phyloP scores from a whole-genome alignment of 2,113 vertebrate genomes.

The Hippoglossus stenolepis region DNA sequence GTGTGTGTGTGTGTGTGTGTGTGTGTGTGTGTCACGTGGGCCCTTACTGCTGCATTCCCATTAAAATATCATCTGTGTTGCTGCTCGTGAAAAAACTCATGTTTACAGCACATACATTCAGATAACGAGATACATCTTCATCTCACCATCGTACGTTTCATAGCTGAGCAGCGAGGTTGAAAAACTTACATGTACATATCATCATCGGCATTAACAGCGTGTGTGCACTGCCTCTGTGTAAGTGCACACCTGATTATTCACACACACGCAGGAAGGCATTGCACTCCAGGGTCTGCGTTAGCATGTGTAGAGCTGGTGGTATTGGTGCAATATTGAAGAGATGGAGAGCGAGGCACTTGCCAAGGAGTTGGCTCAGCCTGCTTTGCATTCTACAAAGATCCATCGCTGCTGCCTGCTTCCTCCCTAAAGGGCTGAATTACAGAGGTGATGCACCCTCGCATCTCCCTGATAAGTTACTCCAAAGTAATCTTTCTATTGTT shows the following conservation, averaged over 20 bases:
- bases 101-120: not conserved
- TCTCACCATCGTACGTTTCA: not conserved
- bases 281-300: not conserved
- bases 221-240: not conserved
- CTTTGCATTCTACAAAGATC: conserved; percentile 29
- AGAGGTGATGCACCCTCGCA: conserved; percentile 4
- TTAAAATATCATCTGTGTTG: conserved; percentile 27
- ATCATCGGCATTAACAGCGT: not conserved
- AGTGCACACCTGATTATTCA: not conserved
- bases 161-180: not conserved
- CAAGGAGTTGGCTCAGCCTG: not conserved
- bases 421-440: conserved; percentile 5
- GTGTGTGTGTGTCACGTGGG: not conserved
- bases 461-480: not conserved
- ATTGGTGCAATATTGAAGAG: conserved; percentile 15
- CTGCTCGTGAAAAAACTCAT: not conserved
- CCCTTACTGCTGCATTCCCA: conserved; percentile 26
- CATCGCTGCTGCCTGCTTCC: not conserved
- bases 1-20: not conserved
- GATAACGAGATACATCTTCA: conserved; percentile 1
- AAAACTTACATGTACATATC: not conserved
- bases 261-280: not conserved
- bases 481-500: not conserved
- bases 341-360: not conserved
- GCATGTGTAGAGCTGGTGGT: not conserved